These are phyloP conservation scores for Bombus sibiricus DNA, from an alignment of 1,140 invertebrate genomes.

Conservation along the genomic window DNA sequence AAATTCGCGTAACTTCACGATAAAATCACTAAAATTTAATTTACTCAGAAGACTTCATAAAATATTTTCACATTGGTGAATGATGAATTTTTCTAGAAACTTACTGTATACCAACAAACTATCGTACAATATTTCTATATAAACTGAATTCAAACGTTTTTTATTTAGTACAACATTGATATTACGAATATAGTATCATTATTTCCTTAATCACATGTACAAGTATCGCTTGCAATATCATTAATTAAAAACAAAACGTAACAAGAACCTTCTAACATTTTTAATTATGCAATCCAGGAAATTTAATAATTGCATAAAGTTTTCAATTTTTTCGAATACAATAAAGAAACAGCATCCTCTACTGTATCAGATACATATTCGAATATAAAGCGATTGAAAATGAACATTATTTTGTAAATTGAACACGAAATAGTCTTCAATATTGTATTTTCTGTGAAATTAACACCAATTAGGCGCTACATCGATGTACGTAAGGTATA, in stretches of 20 bases:
- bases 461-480: constrained; percentile 34
- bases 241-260: background rate
- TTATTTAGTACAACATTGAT: background rate
- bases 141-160: background rate
- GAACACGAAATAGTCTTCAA: background rate
- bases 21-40: background rate
- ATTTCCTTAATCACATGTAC: background rate
- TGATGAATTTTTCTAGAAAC: background rate
- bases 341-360: background rate
- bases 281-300: background rate
- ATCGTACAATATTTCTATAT: background rate
- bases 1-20: background rate
- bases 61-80: background rate
- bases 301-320: background rate
- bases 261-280: background rate
- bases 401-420: constrained; percentile 5
- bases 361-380: background rate
- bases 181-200: background rate
- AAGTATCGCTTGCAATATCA: background rate
- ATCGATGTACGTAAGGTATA: constrained; percentile 43
- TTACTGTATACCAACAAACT: background rate
- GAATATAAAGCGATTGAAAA: background rate
- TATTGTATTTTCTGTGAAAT: constrained; percentile 1
- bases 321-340: too few species aligned
- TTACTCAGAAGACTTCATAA: background rate